Conservation (phyloP, 2,797 vertebrate species). For the Euthynnus affinis region DNA sequence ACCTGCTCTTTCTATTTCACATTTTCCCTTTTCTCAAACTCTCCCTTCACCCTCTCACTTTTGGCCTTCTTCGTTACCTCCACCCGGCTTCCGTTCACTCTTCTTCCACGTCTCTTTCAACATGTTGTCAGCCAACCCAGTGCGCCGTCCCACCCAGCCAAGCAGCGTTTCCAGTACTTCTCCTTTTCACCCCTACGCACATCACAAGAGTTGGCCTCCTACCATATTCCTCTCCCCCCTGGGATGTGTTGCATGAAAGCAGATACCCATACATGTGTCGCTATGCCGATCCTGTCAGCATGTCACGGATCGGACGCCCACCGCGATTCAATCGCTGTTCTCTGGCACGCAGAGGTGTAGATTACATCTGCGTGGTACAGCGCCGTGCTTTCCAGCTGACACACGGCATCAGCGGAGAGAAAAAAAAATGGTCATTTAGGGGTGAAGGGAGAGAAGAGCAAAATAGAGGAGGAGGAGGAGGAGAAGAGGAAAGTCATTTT, state of each 20-base stretch:
- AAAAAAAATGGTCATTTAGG: neutral
- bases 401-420: slow-evolving; percentile 43
- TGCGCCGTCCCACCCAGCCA: too few relatives aligned
- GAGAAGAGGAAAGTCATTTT: slow-evolving; percentile 49
- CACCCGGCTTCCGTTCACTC: slow-evolving; percentile 15
- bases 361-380: slow-evolving; percentile 75
- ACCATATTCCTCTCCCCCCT: slow-evolving; percentile 5
- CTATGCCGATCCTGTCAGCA: slow-evolving; percentile 74
- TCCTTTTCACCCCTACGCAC: slow-evolving; percentile 29
- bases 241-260: slow-evolving; percentile 74
- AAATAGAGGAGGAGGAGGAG: neutral
- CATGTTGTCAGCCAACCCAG: neutral
- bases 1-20: slow-evolving; percentile 41
- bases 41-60: neutral
- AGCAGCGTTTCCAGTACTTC: slow-evolving; percentile 20
- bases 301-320: slow-evolving; percentile 70
- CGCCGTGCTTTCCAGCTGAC: slow-evolving; percentile 67
- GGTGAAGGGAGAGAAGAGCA: neutral
- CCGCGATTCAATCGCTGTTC: slow-evolving; percentile 65
- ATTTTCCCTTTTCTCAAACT: slow-evolving; percentile 27
- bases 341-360: slow-evolving; percentile 72
- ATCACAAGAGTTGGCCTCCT: slow-evolving; percentile 29
- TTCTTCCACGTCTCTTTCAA: slow-evolving; percentile 21
- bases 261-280: slow-evolving; percentile 74
- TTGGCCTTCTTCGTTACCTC: slow-evolving; percentile 25